Evolutionary conservation across 2,113 vertebrate species (phyloP), one percentile per base, ranked within the genome.

Genomic region (Monopterus albus): DNA sequence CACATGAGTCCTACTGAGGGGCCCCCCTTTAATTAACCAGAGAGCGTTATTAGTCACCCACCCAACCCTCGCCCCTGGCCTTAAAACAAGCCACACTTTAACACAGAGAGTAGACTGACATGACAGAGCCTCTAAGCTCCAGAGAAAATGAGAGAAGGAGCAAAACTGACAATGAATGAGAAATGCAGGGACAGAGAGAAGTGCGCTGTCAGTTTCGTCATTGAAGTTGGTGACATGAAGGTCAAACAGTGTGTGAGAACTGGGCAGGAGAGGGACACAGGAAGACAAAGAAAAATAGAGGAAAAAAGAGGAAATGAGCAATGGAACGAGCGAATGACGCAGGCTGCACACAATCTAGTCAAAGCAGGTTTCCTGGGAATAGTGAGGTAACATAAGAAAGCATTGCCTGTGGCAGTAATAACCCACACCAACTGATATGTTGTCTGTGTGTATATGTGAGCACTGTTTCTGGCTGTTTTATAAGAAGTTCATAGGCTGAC

Each of bases 291-390:
- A 75, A 26, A 45, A 56, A 53, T 39, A 61, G 36, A 84, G 28
- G 43, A 62, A 83, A 79, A 64, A 66, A 51, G 17, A 72, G 81
- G 76, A 88, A 87, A 71, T 64, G 74, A 75, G 84, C 20, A 73
- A 75, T 69, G 71, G 87, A 82, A 84, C 2, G 10, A 84, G 36
- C 47, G 72, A 83, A 39, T 82, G 80, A 84, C 58, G 61, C 57
- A 80, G 45, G 10, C 8, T 40, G 53, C 38, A 59, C 47, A 31
- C 42, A 20, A 25, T 66, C 70, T 29, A 45, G 36, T 43, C 57
- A n/a, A 6, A 38, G 56, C 72, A 38, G 51, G 35, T 66, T 89
- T 61, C 49, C 50, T 66, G 68, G 47, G 71, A 69, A 80, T 18
- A 39, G 26, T 67, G 50, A 38, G 57, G 58, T 60, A 68, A 50